Base-by-base conservation (phyloP, 2,888 invertebrate genomes). In the Helicoverpa assulta region DNA sequence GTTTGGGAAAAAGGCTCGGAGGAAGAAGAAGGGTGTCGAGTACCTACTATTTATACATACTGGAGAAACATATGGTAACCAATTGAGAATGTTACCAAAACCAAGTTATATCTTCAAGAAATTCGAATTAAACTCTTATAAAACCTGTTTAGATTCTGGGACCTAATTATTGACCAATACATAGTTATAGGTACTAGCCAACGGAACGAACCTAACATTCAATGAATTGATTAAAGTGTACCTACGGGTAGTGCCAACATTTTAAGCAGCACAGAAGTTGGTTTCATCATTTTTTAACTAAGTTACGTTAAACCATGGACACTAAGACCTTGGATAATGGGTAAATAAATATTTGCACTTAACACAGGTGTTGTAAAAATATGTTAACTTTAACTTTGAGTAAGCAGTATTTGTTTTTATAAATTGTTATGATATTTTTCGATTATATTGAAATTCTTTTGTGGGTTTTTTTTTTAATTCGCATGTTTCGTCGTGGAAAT, bases 321-420 rank as follows among this genome's bases (percentile, higher is more conserved):
- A n/a, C 26, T 51, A 40, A 57, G 50, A 21, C 67, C 57, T 67
- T 73, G 73, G 57, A 21, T 56, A 40, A 54, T 58, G 29, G 37
- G 37, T 56, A 2, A 57, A 51, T 50, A 10, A 73, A 67, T 75
- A 73, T 51, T 58, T 67, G 54, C 8, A 55, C 18, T 65, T 59
- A 10, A 18, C 47, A 12, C 47, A 52, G 26, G 47, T 74, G 47
- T 47, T 66, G 21, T 12, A 53, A 54, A 40, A 0, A 68, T 47
- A 21, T 18, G 37, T 2, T 55, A 7, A n/a, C 16, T 53, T 18
- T 43, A 26, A 57, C 26, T 33, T 54, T 33, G 33, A 54, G 33
- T 54, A 29, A 16, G 47, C 16, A 47, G n/a, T 47, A 47, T 47
- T 47, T 47, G 12, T 47, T 47, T 47, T n/a, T 6, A 47, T n/a